These are phyloP conservation scores for Corythucha ciliata DNA, from an alignment of 2,888 invertebrate genomes.

Conservation along the genomic window DNA sequence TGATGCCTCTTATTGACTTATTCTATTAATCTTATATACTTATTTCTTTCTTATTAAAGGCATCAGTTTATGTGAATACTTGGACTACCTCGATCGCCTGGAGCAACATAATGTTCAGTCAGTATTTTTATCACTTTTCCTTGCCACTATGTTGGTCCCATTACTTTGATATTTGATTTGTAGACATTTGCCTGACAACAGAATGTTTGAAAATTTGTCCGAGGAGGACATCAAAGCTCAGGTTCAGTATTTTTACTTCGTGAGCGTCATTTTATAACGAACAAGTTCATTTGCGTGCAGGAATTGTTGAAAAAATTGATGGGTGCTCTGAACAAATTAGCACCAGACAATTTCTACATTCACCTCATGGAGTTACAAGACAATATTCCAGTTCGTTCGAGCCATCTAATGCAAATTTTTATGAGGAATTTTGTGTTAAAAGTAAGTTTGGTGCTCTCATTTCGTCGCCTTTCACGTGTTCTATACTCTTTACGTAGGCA, in stretches of 20 bases:
- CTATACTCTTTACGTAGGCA: slow-evolving; percentile 17
- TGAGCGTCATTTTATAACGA: too few relatives aligned
- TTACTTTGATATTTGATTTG: slow-evolving; percentile 1
- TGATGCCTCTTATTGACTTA: too few relatives aligned
- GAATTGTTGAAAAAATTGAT: slow-evolving; percentile 23
- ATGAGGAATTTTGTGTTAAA: slow-evolving; percentile 26
- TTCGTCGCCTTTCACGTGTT: background rate
- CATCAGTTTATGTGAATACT: slow-evolving; percentile 25
- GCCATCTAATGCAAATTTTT: slow-evolving; percentile 24
- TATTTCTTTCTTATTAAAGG: slow-evolving; percentile 15
- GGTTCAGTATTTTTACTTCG: slow-evolving; percentile 12
- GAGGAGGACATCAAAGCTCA: slow-evolving; percentile 27
- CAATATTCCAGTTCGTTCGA: slow-evolving; percentile 19
- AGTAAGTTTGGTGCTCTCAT: too few relatives aligned
- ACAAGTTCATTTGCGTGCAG: slow-evolving; percentile 4
- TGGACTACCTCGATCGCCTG: slow-evolving; percentile 20
- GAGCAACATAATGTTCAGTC: slow-evolving; percentile 20
- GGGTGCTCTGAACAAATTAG: slow-evolving; percentile 27
- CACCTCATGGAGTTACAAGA: slow-evolving; percentile 28
- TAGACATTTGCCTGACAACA: slow-evolving; percentile 5
- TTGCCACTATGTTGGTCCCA: background rate
- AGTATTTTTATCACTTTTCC: slow-evolving; percentile 3
- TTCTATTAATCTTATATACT: background rate
- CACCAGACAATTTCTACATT: slow-evolving; percentile 28
- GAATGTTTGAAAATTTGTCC: slow-evolving; percentile 26